phyloP scores from a whole-genome alignment of 2,888 invertebrate genomes.

The Stratiomys singularior region DNA sequence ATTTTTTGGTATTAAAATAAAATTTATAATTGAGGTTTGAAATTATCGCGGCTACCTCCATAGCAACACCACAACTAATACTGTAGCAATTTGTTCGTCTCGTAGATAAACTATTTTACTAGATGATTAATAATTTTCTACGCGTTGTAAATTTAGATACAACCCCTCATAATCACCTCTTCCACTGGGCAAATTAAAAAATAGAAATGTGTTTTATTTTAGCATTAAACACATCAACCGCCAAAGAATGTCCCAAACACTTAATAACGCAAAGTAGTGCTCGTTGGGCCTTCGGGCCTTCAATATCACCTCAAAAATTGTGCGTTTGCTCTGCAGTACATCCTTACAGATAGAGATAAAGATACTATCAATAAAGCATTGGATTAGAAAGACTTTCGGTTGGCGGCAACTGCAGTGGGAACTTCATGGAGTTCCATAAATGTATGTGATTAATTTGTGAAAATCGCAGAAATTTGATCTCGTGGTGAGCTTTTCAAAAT shows the following conservation, averaged over 20 bases:
- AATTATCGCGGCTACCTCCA: too few species aligned
- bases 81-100: too few species aligned
- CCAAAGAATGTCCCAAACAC: slow-evolving; percentile 30
- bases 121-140: neutral
- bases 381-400: neutral
- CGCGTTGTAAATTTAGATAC: neutral
- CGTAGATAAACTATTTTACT: too few species aligned
- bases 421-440: neutral
- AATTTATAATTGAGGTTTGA: too few species aligned
- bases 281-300: slow-evolving; percentile 52
- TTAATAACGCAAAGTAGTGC: slow-evolving; percentile 47
- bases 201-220: slow-evolving; percentile 28
- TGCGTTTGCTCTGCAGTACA: neutral
- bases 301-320: slow-evolving; percentile 35
- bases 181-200: slow-evolving; percentile 25
- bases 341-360: neutral
- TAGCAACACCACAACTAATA: too few species aligned
- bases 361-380: too few species aligned
- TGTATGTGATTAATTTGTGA: neutral
- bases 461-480: neutral
- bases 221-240: slow-evolving; percentile 36
- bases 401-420: neutral
- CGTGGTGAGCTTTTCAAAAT: neutral
- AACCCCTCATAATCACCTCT: slow-evolving; percentile 9
- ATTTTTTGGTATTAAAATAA: too few species aligned